Evolutionary conservation across 2,797 vertebrate species (phyloP).

Genomic region (Phalloptychus januarius): DNA sequence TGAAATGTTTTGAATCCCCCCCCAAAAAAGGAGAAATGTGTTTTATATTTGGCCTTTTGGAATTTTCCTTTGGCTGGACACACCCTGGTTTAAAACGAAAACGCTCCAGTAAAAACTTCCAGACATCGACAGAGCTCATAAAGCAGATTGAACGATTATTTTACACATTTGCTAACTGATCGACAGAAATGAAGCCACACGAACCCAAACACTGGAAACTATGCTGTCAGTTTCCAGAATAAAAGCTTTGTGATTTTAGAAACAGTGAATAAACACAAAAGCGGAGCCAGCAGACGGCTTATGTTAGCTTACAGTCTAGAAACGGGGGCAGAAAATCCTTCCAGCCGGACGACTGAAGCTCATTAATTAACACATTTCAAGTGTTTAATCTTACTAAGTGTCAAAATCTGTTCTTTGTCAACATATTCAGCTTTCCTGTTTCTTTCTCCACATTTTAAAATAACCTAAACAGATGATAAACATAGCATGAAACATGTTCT

Average conservation of each 20-base stretch:
- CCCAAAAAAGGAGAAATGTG: slow-evolving; percentile 29
- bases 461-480: neutral
- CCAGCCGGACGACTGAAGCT: neutral
- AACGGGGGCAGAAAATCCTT: neutral
- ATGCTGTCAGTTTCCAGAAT: slow-evolving; percentile 17
- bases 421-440: neutral
- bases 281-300: neutral
- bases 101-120: slow-evolving; percentile 68
- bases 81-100: slow-evolving; percentile 63
- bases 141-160: slow-evolving; percentile 27
- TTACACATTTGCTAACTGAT: slow-evolving; percentile 31
- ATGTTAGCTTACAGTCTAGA: neutral
- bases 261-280: neutral
- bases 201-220: slow-evolving; percentile 28
- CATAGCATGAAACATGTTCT: neutral
- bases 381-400: neutral
- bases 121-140: slow-evolving; percentile 63
- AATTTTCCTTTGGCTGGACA: slow-evolving; percentile 61
- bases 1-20: slow-evolving; percentile 49
- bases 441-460: neutral
- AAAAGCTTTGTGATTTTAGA: neutral
- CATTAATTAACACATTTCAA: neutral
- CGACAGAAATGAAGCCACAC: slow-evolving; percentile 17
- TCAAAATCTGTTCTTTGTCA: neutral
- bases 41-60: slow-evolving; percentile 64